Base-by-base conservation (phyloP, 2,888 invertebrate genomes). In the Anaspis maculata region DNA sequence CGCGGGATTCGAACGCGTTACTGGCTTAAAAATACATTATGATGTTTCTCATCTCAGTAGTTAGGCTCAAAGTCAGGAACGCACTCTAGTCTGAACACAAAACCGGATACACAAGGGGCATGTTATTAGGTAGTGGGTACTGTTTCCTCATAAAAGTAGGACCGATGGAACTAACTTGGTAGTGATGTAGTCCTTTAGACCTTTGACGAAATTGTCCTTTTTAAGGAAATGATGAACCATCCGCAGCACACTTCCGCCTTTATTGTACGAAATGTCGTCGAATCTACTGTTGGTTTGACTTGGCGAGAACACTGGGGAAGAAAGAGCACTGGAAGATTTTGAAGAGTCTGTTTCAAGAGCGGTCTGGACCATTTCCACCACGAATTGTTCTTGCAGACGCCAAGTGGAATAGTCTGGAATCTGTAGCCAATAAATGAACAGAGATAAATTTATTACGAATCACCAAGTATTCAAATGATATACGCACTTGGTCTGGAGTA, bases 181-280 rank as follows among this genome's bases (percentile, higher is more conserved):
- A n/a, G n/a, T n/a, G n/a, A 82, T 62, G 48, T 81, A 81, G 16
- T 61, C 53, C 10, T 61, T 61, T 25, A 83, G 56, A 1, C 77
- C 75, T 16, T 49, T 45, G 46, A 65, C 59, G 52, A 79, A 77
- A 1, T 69, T 57, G 0, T 57, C 52, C 1, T 54, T 55, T 2
- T 76, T 76, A 14, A 80, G 62, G 2, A 72, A 60, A 53, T 79
- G 74, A 42, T 74, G 73, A 23, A 79, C 65, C 81, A 80, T 80
- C 42, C 79, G 72, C 34, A 83, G 29, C 25, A 47, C 30, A 24
- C 44, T 43, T 9, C 37, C 45, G 47, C 54, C 54, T 48, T 54
- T 54, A 23, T 35, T 25, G 31, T 51, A 51, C 4, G 51, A 37
- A 15, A 44, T 41, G 3, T 30, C 15, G 13, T 33, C 32, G 27